Base-by-base conservation (phyloP, 2,797 vertebrate genomes). In the Carapus acus region DNA sequence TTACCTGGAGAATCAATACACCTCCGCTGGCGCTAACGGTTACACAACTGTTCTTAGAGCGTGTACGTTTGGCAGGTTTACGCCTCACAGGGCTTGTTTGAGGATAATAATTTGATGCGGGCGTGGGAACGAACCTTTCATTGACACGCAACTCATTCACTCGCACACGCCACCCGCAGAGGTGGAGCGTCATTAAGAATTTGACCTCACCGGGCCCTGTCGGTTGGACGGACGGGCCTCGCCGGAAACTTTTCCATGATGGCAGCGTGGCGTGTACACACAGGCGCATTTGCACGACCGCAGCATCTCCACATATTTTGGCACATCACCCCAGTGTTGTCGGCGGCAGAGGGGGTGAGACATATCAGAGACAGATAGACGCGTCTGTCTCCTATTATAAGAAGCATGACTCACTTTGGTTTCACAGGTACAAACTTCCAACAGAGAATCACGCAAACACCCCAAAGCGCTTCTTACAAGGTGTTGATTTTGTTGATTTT, bases 321-420 rank as follows among this genome's bases (percentile, higher is more conserved):
- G 5, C 24, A 27, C 31, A 33, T 33, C 31, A 13, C 31, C 31
- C 8, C 8, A 7, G 31, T 33, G 31, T 9, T 27, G 9, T 27
- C 22, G 39, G 34, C 14, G 38, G 4, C 18, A 7, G 47, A 18
- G 40, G 20, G 39, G 22, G 55, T 37, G 53, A 0, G 41, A 58
- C 20, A 56, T 18, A 40, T 15, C 43, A 20, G 44, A 51, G 61
- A 54, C 47, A 33, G 50, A 74, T 42, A 29, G 37, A 71, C 67
- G 75, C 72, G 71, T 76, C 74, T 64, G 50, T 41, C 37, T 62
- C 47, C 67, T 72, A 71, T 77, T 79, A 29, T 45, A 65, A 56
- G 65, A 58, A 54, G 66, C 68, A 56, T 71, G 61, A 76, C 61
- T 76, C 75, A 77, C 22, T 60, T 46, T 49, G 45, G 49, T 54